Base-by-base conservation (phyloP, 1,140 invertebrate genomes). In the Brachionus sp. region DNA sequence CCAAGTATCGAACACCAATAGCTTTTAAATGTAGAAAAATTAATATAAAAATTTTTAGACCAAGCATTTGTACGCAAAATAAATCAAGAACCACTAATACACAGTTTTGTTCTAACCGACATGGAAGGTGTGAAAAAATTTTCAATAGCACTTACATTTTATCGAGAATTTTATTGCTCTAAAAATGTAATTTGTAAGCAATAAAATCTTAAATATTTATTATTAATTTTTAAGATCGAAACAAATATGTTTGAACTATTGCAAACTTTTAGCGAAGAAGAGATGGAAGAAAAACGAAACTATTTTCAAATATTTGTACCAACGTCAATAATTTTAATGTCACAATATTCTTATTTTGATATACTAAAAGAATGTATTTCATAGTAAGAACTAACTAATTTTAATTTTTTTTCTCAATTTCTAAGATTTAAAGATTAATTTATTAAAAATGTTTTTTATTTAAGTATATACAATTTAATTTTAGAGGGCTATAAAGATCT, bases 81-180 rank as follows among this genome's bases (percentile, higher is more conserved):
- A 19, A 39, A 62, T n/a, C 2, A 19, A 33, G 50, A 80, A 0
- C 77, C 77, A 3, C 42, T 37, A 1, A 25, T 66, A 29, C 77
- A 80, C 13, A 66, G 77, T 10, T 80, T 80, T 42, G 77, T 80
- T n/a, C 39, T 80, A 3, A 80, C 77, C 9, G 77, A 80, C 33
- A 80, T 80, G 37, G 62, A 80, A 57, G 77, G 77, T 39, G 37
- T 16, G 25, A 57, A 39, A 57, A 80, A 80, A 66, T 80, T 39
- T 25, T 57, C 35, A 37, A 13, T 62, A 2, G 46, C 39, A 19
- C 39, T 80, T 33, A 66, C 33, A 10, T 80, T 23, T 66, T 57
- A 42, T 42, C 44, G 77, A 35, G 77, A 80, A n/a, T 75, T 75
- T 25, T 75, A 46, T 46, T 75, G 70, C 13, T 75, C 70, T 7